Base-by-base conservation (phyloP, 2,797 vertebrate species). In the Sebastes jordani region DNA sequence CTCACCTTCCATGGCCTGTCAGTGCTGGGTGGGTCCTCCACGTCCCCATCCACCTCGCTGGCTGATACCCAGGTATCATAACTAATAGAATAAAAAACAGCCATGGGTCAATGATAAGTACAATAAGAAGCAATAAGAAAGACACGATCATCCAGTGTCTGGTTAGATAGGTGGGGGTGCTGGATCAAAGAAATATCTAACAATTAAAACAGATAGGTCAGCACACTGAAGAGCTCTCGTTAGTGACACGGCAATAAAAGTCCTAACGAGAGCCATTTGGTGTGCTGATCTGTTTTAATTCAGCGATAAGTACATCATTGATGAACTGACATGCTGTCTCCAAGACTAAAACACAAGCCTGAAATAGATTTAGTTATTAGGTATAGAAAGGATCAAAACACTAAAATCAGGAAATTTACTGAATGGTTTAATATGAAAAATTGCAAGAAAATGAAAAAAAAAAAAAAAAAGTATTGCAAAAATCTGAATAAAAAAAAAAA, bases 1-100 rank as follows among this genome's bases (percentile, higher is more conserved):
- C 93, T 96, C 74, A 99, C 98, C 96, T 97, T 98, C 97, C 98
- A 99, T 0, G 98, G 97, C 70, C 97, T 97, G 92, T 99, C 98
- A 2, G 95, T 91, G 91, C 95, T 97, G 0, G 97, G 98, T 20
- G 98, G 95, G 46, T 99, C 98, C 93, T 99, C 98, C 11, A 98
- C 94, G 2, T 99, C 98, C 0, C 96, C 97, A 2, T 99, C 98
- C 22, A 99, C 93, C 68, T 99, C 98, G 4, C 93, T 95, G 83
- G 94, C 92, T 1, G 98, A 97, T 25, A 99, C 94, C 98, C 98
- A 99, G 83, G 97, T 98, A 80, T 99, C 98, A 22, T 99, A 99
- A 92, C 98, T 99, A 34, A 22, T 54, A 62, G 10, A 72, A 64
- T 1, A 76, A 42, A 32, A 74, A 49, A 69, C 59, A 62, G 8